A percentile compares a stretch with the other conserved stretches of the same genome.
phyloP scores from a whole-genome alignment of 1,140 invertebrate species.

The Papilio polyxenes region DNA sequence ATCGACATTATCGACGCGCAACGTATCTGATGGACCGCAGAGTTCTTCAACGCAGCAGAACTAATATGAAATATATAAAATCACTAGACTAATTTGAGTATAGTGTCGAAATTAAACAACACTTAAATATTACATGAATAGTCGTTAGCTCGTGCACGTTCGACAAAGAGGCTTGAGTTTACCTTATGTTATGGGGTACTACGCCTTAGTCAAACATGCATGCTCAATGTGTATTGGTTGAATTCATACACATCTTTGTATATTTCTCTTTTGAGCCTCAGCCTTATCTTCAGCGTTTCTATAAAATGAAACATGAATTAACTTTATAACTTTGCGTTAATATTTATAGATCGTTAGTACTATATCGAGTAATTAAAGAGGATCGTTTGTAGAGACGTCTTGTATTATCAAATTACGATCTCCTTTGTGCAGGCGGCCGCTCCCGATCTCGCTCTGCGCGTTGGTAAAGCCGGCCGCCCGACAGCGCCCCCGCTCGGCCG shows the following conservation, averaged over 20 bases:
- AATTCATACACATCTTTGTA: too few relatives aligned
- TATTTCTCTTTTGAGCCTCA: too few relatives aligned
- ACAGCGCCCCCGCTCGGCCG: constrained; percentile 45
- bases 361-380: constrained; percentile 21
- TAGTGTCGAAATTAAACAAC: too few relatives aligned
- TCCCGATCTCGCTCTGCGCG: constrained; percentile 34
- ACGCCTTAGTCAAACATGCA: too few relatives aligned
- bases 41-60: constrained; percentile 16
- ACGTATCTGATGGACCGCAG: constrained; percentile 46
- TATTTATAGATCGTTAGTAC: neutral
- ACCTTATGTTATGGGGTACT: too few relatives aligned
- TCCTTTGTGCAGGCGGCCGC: constrained; percentile 60
- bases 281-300: neutral
- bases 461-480: constrained; percentile 36
- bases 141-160: too few relatives aligned
- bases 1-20: constrained; percentile 46
- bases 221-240: too few relatives aligned
- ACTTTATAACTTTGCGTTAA: neutral
- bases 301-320: too few relatives aligned
- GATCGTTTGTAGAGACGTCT: constrained; percentile 1
- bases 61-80: too few relatives aligned
- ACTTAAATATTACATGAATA: too few relatives aligned
- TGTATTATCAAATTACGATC: constrained; percentile 67
- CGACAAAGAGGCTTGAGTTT: too few relatives aligned
- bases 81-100: too few relatives aligned